These are phyloP conservation scores for Drosophila kikkawai DNA, from an alignment of 1,140 invertebrate species.

Conservation along the genomic window DNA sequence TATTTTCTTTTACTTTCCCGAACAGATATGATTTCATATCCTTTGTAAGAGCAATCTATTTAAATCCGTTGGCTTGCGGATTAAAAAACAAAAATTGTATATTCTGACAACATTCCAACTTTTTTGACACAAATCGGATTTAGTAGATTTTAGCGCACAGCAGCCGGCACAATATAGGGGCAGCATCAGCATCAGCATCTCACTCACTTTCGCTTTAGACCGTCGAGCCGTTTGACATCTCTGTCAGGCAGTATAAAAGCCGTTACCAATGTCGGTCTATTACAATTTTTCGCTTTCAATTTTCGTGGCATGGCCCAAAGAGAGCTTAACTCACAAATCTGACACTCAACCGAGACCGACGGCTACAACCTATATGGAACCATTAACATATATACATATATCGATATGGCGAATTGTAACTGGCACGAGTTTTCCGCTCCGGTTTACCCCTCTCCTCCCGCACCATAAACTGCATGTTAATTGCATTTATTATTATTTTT, in stretches of 20 bases:
- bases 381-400: constrained; percentile 13
- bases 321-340: constrained; percentile 72
- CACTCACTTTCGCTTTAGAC: constrained; percentile 30
- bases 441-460: neutral
- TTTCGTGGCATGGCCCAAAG: constrained; percentile 41
- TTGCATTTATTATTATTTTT: constrained; percentile 72
- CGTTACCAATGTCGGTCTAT: constrained; percentile 34
- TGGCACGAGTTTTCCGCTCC: constrained; percentile 37
- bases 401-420: constrained; percentile 60
- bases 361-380: constrained; percentile 7
- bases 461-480: constrained; percentile 72
- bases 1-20: neutral
- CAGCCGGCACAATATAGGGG: neutral
- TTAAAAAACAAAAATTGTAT: neutral
- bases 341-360: constrained; percentile 37
- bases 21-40: neutral
- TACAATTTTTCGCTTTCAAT: constrained; percentile 54
- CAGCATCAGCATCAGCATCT: constrained; percentile 11
- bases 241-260: constrained; percentile 42
- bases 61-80: constrained; percentile 11
- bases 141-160: constrained; percentile 17
- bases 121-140: constrained; percentile 49
- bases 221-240: constrained; percentile 58
- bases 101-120: neutral
- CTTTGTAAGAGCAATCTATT: constrained; percentile 5